These are phyloP conservation scores for Plecturocebus donacophilus DNA, from an alignment of 2,113 vertebrate genomes.

Conservation along the genomic window DNA sequence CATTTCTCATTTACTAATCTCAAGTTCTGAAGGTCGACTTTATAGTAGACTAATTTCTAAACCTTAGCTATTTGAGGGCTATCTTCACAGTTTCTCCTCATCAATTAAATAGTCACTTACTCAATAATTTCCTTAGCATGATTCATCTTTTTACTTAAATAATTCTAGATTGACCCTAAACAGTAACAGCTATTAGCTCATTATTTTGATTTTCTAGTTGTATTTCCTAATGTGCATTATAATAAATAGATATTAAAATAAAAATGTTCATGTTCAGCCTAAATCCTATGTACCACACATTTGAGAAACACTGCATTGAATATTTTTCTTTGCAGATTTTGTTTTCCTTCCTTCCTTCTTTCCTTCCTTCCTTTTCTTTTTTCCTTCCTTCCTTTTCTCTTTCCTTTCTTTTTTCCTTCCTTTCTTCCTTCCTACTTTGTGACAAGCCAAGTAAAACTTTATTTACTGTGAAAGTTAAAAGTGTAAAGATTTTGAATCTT, in stretches of 20 bases:
- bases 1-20: background rate
- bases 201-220: background rate
- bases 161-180: background rate
- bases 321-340: background rate
- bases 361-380: background rate
- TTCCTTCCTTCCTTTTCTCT: background rate
- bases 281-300: background rate
- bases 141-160: background rate
- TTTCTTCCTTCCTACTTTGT: conserved; percentile 38
- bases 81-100: background rate
- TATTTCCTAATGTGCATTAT: background rate
- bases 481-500: conserved; percentile 76
- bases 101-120: background rate
- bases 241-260: background rate
- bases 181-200: background rate
- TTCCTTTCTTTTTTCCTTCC: background rate
- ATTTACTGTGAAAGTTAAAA: conserved; percentile 73
- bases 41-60: background rate
- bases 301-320: background rate
- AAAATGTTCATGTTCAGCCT: background rate
- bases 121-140: background rate
- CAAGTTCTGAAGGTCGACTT: background rate
- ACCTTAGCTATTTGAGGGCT: background rate
- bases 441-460: conserved; percentile 74
- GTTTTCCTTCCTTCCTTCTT: background rate